Evolutionary conservation across 2,888 invertebrate species (phyloP).

Genomic region (Heteromurus nitidus): DNA sequence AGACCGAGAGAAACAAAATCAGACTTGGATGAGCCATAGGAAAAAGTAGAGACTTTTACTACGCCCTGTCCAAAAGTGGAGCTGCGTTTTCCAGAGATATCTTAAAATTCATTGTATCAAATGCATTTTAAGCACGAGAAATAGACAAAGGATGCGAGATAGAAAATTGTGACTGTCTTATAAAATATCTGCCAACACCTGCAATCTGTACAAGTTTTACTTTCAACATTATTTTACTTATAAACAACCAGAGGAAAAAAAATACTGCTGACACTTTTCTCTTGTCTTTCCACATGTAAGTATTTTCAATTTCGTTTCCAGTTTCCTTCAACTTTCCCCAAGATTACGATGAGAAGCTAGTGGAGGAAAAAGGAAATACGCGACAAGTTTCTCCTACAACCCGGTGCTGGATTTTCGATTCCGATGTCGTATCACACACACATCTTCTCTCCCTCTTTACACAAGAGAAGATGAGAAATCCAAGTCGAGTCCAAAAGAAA

Average conservation of each 20-base stretch:
- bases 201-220: conserved; percentile 58
- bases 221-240: conserved; percentile 24
- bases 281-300: conserved; percentile 36
- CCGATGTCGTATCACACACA: conserved; percentile 44
- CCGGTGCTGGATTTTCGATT: conserved; percentile 61
- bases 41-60: too few relatives aligned
- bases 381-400: conserved; percentile 34
- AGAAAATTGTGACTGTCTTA: not conserved
- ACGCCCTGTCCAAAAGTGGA: not conserved
- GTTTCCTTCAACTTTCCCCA: too few relatives aligned
- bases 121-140: not conserved
- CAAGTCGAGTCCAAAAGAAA: too few relatives aligned
- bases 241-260: conserved; percentile 29
- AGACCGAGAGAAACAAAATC: too few relatives aligned
- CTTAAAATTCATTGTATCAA: conserved; percentile 14
- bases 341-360: too few relatives aligned
- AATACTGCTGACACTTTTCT: conserved; percentile 32
- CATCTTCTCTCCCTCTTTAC: conserved; percentile 3
- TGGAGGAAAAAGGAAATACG: too few relatives aligned
- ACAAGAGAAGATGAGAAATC: conserved; percentile 20
- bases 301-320: conserved; percentile 25
- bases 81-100: not conserved
- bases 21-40: too few relatives aligned
- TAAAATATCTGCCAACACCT: conserved; percentile 42
- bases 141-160: not conserved